Percentiles rank a stretch among this genome's conserved stretches.
These are phyloP conservation scores for Puffinus mauretanicus DNA, from an alignment of 2,113 vertebrate species.

Conservation along the genomic window DNA sequence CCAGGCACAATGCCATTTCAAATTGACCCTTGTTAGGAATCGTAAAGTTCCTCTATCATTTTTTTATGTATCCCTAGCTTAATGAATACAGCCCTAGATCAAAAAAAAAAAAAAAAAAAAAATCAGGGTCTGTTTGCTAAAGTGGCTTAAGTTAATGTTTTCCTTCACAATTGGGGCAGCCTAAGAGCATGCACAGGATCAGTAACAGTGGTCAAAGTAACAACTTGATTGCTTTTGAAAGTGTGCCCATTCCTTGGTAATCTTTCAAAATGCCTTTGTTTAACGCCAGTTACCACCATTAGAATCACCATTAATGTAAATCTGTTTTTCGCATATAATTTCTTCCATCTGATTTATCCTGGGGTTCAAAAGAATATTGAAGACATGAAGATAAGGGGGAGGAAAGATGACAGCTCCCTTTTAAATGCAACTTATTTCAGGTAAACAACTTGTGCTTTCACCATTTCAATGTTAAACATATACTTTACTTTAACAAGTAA, in stretches of 20 bases:
- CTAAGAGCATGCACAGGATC: background rate
- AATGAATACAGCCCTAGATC: background rate
- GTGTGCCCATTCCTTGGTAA: background rate
- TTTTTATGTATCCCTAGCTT: background rate
- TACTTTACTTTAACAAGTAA: background rate
- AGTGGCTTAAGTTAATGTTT: background rate
- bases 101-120: background rate
- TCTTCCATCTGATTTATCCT: background rate
- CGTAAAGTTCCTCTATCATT: background rate
- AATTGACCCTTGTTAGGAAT: background rate
- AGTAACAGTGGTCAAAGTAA: background rate
- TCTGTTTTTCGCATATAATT: background rate
- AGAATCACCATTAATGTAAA: background rate
- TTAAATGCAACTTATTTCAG: background rate
- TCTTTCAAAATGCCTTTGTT: background rate
- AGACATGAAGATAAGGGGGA: background rate
- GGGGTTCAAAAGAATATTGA: background rate
- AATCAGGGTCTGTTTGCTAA: accelerated
- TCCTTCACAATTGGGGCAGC: background rate
- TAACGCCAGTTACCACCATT: background rate
- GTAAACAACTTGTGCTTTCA: background rate
- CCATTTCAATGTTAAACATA: background rate
- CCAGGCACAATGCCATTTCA: background rate
- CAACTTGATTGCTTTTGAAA: background rate
- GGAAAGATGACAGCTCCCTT: background rate